Evolutionary conservation across 2,888 invertebrate species (phyloP).

Genomic region (Epicampocera succincta): DNA sequence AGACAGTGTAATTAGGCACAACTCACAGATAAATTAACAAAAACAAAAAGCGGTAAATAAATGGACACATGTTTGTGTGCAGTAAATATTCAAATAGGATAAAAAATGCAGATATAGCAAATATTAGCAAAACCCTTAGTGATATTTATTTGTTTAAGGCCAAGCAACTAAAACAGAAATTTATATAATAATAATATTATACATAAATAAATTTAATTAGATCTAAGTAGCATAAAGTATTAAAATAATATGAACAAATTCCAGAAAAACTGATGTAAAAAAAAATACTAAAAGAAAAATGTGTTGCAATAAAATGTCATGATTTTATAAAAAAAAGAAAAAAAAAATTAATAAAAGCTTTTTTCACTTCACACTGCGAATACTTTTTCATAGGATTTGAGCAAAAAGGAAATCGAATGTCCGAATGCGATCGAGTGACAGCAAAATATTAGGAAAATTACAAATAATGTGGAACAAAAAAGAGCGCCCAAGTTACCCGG

Average conservation of each 20-base stretch:
- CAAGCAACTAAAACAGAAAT: slow-evolving; percentile 18
- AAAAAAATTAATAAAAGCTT: neutral
- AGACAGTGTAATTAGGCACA: slow-evolving; percentile 37
- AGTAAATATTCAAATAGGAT: neutral
- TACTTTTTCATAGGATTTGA: too few relatives aligned
- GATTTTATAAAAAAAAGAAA: slow-evolving; percentile 60
- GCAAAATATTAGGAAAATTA: too few relatives aligned
- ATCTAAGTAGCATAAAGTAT: slow-evolving; percentile 55
- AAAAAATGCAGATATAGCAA: neutral
- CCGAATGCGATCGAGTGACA: too few relatives aligned
- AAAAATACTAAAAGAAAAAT: slow-evolving; percentile 40
- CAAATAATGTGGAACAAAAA: too few relatives aligned
- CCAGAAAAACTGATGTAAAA: slow-evolving; percentile 45
- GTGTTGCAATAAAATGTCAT: slow-evolving; percentile 62
- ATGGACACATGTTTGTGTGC: neutral
- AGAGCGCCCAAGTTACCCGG: too few relatives aligned
- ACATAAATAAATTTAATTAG: slow-evolving; percentile 43
- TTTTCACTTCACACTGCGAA: neutral
- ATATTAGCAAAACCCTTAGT: slow-evolving; percentile 57
- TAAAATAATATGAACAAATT: slow-evolving; percentile 12
- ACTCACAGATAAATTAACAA: slow-evolving; percentile 38
- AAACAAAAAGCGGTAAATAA: slow-evolving; percentile 40
- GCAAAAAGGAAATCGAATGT: too few relatives aligned
- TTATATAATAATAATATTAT: slow-evolving; percentile 21
- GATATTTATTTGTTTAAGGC: slow-evolving; percentile 62